phyloP scores from a whole-genome alignment of 2,797 vertebrate genomes.

The Danio aesculapii region DNA sequence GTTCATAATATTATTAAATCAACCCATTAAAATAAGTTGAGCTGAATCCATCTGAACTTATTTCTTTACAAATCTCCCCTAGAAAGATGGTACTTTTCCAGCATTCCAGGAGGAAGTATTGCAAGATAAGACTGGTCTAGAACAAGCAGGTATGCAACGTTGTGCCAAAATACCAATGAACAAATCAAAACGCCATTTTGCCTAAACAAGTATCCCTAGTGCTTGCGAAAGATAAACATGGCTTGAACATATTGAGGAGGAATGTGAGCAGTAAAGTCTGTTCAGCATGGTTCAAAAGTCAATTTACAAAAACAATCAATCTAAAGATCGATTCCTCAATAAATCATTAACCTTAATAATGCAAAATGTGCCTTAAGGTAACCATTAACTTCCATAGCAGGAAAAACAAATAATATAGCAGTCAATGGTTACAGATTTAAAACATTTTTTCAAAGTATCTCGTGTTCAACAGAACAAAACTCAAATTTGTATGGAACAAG shows the following conservation, averaged over 20 bases:
- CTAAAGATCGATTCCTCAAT: no score
- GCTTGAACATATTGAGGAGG: neutral
- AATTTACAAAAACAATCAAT: no score
- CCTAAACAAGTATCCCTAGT: slow-evolving; percentile 26
- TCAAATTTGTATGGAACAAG: no score
- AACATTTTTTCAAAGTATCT: no score
- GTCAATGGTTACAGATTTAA: no score
- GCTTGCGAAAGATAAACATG: slow-evolving; percentile 15
- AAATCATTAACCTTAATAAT: no score
- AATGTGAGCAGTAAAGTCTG: neutral
- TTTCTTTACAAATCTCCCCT: neutral
- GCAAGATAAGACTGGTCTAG: slow-evolving; percentile 16
- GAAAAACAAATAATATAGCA: no score
- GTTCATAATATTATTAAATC: neutral
- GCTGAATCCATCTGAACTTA: neutral
- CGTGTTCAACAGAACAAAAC: no score
- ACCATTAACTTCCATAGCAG: no score
- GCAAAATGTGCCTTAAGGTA: no score
- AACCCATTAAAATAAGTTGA: neutral
- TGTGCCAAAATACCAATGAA: slow-evolving; percentile 40
- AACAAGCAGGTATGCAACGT: slow-evolving; percentile 21
- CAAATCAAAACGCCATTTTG: slow-evolving; percentile 13
- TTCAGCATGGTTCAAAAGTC: neutral
- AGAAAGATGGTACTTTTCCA: slow-evolving; percentile 26
- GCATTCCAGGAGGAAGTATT: slow-evolving; percentile 26